Evolutionary conservation across 2,888 invertebrate genomes (phyloP), one percentile per base, ranked within the genome.

Genomic region (Conomelus anceps): DNA sequence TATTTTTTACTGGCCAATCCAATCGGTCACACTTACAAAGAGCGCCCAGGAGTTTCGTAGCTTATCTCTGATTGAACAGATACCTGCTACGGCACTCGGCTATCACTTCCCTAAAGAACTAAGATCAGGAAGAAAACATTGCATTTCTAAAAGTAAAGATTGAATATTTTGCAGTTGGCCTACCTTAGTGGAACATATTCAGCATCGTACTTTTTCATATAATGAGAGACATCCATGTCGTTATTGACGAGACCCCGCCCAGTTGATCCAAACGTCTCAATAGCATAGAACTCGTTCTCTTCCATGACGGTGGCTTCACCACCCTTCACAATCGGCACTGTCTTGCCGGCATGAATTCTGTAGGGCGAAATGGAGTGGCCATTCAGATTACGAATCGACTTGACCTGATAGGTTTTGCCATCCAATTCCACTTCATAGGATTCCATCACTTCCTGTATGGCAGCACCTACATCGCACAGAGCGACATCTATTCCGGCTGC

Each of bases 351-450:
- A 92, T 97, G 97, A 92, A 98, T 98, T 91, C 96, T 96, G 93
- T 99, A 99, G n/a, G 98, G 99, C 90, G 98, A 98, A 92, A 99
- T 99, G n/a, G 99, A 99, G 93, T 99, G 99, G 0, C 99, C 99
- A 93, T 99, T 99, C 91, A 99, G 95, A 94, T 99, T 99, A 91
- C 99, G 96, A 92, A 99, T 99, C 7, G 99, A 97, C 94, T 99
- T 99, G 34, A 99, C 97, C 93, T 96, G 98, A 94, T 98, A 99
- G 17, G 97, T 97, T 94, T 98, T 98, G 41, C 99, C 99, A 93
- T 99, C 98, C 89, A 99, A 93, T 93, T 99, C 99, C 7, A 99
- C 96, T 94, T 99, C 99, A 93, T 99, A 99, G 0, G 99, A 99
- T 93, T 99, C 99, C 99, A 99, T 99, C 0, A 99, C 99, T 94